Percentiles rank a stretch among this genome's conserved stretches.
Evolutionary conservation across 2,888 invertebrate genomes (phyloP).

Genomic region (Gastracanthus pulcherrimus): DNA sequence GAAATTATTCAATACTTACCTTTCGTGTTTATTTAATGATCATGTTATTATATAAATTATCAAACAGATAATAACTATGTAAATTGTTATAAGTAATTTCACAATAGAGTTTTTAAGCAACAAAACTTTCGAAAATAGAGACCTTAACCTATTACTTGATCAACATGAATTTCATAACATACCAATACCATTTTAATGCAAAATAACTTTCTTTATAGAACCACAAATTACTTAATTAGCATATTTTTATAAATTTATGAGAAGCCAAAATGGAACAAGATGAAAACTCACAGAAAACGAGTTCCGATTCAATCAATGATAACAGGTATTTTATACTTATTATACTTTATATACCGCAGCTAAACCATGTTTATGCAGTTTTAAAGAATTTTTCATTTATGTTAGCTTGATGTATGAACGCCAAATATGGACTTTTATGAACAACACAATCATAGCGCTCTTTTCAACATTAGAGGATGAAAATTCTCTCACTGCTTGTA

Average conservation of each 20-base stretch:
- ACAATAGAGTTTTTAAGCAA: neutral
- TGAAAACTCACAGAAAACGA: neutral
- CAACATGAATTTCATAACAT: no score
- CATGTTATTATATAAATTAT: no score
- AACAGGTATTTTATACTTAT: slow-evolving; percentile 13
- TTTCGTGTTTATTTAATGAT: no score
- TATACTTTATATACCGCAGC: neutral
- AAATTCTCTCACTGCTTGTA: slow-evolving; percentile 71
- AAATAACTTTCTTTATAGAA: no score
- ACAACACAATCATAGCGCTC: slow-evolving; percentile 81
- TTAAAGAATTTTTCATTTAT: neutral
- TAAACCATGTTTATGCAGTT: neutral
- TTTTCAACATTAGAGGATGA: slow-evolving; percentile 79
- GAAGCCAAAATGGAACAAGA: slow-evolving; percentile 32
- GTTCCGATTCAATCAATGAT: slow-evolving; percentile 11
- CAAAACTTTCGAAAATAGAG: neutral
- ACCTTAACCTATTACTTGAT: neutral
- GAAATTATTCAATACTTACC: no score
- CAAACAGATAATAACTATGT: no score
- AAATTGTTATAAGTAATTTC: no score
- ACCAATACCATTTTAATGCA: no score
- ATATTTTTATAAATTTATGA: neutral
- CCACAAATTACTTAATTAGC: no score
- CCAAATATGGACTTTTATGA: slow-evolving; percentile 82
- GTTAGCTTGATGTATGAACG: slow-evolving; percentile 31